A percentile compares a stretch with the other conserved stretches of the same genome.
Conservation (phyloP, 1,140 invertebrate species). For the Bactericera cockerelli region DNA sequence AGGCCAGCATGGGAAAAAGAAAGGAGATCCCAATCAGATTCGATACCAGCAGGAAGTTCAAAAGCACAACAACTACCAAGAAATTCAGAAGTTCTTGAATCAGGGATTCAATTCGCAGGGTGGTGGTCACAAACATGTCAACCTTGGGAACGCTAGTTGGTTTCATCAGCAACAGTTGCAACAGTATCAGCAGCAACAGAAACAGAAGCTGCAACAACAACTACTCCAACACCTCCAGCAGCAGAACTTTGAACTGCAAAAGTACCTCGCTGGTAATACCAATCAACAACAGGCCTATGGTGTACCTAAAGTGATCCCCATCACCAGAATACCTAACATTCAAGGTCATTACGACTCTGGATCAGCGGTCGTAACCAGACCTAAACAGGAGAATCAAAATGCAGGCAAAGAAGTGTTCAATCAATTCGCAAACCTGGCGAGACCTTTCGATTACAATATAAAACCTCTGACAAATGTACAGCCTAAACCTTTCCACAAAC, state of each 20-base stretch:
- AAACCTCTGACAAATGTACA: constrained; percentile 1
- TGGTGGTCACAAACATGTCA: neutral
- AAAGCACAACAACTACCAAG: neutral
- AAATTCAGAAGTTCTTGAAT: neutral
- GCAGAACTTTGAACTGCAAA: neutral
- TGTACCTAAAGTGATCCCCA: neutral
- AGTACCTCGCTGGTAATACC: neutral
- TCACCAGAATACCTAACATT: neutral
- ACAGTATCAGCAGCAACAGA: neutral
- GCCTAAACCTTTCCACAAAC: constrained; percentile 4
- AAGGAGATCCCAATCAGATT: neutral
- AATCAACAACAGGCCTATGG: neutral
- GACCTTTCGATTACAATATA: neutral
- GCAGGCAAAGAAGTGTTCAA: constrained; percentile 1
- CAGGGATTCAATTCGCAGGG: neutral
- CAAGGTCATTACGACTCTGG: neutral
- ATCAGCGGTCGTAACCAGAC: neutral
- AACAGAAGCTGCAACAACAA: neutral
- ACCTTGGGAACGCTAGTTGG: neutral
- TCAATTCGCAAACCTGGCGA: neutral
- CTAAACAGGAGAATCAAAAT: neutral
- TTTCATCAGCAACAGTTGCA: neutral
- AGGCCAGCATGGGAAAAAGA: neutral
- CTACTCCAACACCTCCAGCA: neutral
- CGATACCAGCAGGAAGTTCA: neutral